phyloP scores from a whole-genome alignment of 2,888 invertebrate species.

The Calephelis perditalis region DNA sequence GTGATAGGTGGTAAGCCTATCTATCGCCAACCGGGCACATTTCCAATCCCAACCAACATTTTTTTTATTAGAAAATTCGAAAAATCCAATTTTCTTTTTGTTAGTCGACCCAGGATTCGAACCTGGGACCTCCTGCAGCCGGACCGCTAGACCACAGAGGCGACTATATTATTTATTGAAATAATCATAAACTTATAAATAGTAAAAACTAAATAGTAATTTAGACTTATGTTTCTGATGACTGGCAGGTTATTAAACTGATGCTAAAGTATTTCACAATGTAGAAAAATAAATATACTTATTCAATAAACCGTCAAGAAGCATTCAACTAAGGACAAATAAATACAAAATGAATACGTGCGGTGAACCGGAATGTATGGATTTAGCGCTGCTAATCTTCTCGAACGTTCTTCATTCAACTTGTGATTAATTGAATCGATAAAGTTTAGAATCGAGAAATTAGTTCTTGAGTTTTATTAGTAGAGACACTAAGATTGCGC shows the following conservation, averaged over 20 bases:
- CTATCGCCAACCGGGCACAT: too few relatives aligned
- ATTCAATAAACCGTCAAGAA: neutral
- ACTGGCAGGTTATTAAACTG: too few relatives aligned
- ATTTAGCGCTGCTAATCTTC: neutral
- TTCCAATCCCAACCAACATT: too few relatives aligned
- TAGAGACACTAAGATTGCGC: neutral
- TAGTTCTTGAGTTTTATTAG: neutral
- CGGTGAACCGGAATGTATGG: slow-evolving; percentile 1
- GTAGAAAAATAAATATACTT: neutral
- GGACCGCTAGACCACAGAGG: too few relatives aligned
- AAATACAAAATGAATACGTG: slow-evolving; percentile 11
- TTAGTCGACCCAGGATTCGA: too few relatives aligned
- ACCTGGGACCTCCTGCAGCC: too few relatives aligned
- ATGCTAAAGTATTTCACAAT: neutral
- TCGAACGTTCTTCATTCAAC: neutral
- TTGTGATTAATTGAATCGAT: neutral
- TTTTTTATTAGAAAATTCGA: too few relatives aligned
- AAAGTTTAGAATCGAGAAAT: neutral
- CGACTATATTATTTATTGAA: neutral
- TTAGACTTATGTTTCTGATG: too few relatives aligned
- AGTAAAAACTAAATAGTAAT: neutral
- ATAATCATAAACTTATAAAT: neutral
- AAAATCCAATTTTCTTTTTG: too few relatives aligned
- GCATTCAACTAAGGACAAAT: neutral
- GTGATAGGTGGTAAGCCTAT: too few relatives aligned